Percentiles rank a stretch among this genome's conserved stretches.
phyloP scores from a whole-genome alignment of 2,113 vertebrate species.

The Crotalus tigris region DNA sequence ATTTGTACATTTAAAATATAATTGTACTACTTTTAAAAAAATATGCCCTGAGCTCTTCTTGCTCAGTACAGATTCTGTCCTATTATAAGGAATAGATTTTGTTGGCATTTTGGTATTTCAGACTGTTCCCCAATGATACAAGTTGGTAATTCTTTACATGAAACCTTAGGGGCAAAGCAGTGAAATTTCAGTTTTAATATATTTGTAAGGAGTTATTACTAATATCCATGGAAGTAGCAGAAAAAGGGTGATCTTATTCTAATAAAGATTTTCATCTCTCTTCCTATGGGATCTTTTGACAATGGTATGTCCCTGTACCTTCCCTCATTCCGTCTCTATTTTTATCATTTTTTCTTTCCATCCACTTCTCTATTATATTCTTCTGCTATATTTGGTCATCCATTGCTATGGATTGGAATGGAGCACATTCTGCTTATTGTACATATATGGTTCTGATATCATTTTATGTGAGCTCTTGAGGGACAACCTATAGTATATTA shows the following conservation, averaged over 20 bases:
- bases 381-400: background rate
- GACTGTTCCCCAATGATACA: background rate
- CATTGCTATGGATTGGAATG: conserved; percentile 44
- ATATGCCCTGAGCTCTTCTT: background rate
- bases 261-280: background rate
- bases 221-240: background rate
- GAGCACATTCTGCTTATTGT: conserved; percentile 25
- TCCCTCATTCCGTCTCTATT: background rate
- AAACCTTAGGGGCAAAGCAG: background rate
- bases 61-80: background rate
- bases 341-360: background rate
- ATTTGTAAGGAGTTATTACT: background rate
- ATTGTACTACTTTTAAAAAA: background rate
- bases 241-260: background rate
- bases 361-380: background rate
- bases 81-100: background rate
- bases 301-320: background rate
- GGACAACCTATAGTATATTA: conserved; percentile 12
- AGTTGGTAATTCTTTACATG: background rate
- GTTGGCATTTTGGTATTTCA: background rate
- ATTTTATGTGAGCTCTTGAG: conserved; percentile 8
- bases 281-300: background rate
- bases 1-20: background rate
- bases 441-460: conserved; percentile 31
- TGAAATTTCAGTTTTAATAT: background rate